Evolutionary conservation across 2,113 vertebrate species (phyloP).

Genomic region (Syngnathus typhle): DNA sequence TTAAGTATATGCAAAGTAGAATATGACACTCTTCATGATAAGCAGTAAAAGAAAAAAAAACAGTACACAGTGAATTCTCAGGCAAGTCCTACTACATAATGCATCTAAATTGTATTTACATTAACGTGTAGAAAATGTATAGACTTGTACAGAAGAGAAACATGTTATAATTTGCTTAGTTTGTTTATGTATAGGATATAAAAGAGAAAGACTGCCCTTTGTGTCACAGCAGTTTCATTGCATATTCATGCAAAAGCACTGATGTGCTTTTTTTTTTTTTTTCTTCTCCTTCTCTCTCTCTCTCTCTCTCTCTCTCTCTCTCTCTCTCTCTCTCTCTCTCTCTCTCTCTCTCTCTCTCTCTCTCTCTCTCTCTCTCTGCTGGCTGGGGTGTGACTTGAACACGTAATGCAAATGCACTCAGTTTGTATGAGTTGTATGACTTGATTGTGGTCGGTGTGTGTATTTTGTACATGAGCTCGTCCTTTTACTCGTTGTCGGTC

Average conservation of each 20-base stretch:
- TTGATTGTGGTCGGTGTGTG: background rate
- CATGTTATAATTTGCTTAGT: constrained; percentile 37
- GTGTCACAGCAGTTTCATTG: constrained; percentile 51
- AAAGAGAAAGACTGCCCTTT: constrained; percentile 18
- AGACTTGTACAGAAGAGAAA: constrained; percentile 37
- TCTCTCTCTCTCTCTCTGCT: too few relatives aligned
- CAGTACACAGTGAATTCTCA: constrained; percentile 62
- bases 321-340: too few relatives aligned
- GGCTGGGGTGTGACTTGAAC: background rate
- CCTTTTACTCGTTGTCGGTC: background rate
- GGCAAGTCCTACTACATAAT: constrained; percentile 60
- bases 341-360: too few relatives aligned
- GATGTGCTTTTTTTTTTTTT: background rate
- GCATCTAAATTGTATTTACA: constrained; percentile 45
- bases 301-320: too few relatives aligned
- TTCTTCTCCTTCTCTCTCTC: too few relatives aligned
- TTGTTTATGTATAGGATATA: constrained; percentile 24
- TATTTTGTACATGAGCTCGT: background rate
- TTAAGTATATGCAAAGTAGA: constrained; percentile 71
- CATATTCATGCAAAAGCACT: constrained; percentile 10
- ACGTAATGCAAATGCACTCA: background rate
- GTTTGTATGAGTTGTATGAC: background rate
- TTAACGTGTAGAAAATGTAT: constrained; percentile 51
- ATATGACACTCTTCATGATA: constrained; percentile 49
- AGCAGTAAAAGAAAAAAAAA: constrained; percentile 41